A percentile compares a stretch with the other conserved stretches of the same genome.
These are phyloP conservation scores for Stichodactyla helianthus DNA, from an alignment of 64 coral and sea anemone species.

Conservation along the genomic window DNA sequence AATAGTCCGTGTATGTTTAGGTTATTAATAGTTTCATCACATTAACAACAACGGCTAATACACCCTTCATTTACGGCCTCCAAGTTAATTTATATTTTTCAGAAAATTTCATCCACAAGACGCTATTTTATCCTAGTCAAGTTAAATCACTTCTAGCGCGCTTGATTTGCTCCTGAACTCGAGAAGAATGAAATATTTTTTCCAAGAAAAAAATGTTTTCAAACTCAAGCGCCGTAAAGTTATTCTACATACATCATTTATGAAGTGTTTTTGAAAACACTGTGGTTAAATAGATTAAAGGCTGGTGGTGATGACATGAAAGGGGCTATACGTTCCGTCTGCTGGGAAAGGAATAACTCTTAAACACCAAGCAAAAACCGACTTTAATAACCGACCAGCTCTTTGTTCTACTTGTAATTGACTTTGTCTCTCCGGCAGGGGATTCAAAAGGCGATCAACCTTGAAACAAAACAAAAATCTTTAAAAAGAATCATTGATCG, in stretches of 20 bases:
- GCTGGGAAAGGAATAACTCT: background rate
- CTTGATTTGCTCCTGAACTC: background rate
- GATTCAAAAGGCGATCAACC: background rate
- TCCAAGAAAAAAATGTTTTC: background rate
- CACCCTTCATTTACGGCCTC: background rate
- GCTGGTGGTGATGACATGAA: background rate
- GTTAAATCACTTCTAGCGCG: background rate
- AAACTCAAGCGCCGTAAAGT: background rate
- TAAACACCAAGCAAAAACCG: background rate
- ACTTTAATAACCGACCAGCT: background rate
- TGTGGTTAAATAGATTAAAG: background rate
- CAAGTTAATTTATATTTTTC: background rate
- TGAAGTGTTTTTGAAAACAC: background rate
- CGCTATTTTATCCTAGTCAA: background rate
- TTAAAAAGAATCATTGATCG: background rate
- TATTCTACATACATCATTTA: too few species aligned
- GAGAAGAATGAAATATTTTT: background rate
- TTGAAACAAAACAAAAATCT: background rate
- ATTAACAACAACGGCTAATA: background rate
- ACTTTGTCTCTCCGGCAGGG: background rate
- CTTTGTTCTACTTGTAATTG: constrained; percentile 1
- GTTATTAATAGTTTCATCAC: constrained; percentile 7
- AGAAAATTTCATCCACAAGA: background rate
- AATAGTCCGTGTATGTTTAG: background rate
- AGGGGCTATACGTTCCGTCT: background rate